Evolutionary conservation across 2,888 invertebrate genomes (phyloP).

Genomic region (Hermodice carunculata): DNA sequence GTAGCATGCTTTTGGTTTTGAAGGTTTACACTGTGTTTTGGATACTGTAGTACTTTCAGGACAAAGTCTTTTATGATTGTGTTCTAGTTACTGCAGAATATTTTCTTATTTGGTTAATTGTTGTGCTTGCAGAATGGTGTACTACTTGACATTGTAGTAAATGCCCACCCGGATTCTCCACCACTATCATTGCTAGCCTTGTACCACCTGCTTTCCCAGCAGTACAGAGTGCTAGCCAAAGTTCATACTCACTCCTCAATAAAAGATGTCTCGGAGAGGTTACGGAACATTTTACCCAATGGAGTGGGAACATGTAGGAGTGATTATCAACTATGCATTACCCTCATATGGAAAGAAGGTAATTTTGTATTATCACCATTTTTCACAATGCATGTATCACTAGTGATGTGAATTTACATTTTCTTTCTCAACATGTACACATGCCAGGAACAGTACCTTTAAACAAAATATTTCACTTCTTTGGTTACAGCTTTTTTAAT

Average conservation of each 20-base stretch:
- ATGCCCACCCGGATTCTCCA: slow-evolving; percentile 76
- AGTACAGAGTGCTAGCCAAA: slow-evolving; percentile 73
- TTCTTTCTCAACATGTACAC: too few species aligned
- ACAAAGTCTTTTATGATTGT: too few species aligned
- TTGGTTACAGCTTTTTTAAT: too few species aligned
- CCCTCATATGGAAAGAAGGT: slow-evolving; percentile 85
- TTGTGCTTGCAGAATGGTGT: slow-evolving; percentile 4
- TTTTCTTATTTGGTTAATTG: not conserved
- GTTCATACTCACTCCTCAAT: slow-evolving; percentile 79
- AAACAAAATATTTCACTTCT: too few species aligned
- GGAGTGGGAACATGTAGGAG: slow-evolving; percentile 44
- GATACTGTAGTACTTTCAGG: not conserved
- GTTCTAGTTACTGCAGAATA: too few species aligned
- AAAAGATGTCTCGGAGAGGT: slow-evolving; percentile 66
- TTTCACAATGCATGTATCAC: not conserved
- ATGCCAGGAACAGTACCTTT: too few species aligned
- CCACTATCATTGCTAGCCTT: slow-evolving; percentile 79
- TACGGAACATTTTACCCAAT: slow-evolving; percentile 38
- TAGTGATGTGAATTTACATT: not conserved
- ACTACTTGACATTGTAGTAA: slow-evolving; percentile 76
- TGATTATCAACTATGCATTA: slow-evolving; percentile 73
- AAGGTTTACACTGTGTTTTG: not conserved
- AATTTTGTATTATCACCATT: slow-evolving; percentile 54
- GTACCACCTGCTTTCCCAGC: slow-evolving; percentile 73
- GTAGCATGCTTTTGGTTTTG: not conserved